Conservation (phyloP, 2,113 vertebrate species). For the Himantopus leucocephalus region DNA sequence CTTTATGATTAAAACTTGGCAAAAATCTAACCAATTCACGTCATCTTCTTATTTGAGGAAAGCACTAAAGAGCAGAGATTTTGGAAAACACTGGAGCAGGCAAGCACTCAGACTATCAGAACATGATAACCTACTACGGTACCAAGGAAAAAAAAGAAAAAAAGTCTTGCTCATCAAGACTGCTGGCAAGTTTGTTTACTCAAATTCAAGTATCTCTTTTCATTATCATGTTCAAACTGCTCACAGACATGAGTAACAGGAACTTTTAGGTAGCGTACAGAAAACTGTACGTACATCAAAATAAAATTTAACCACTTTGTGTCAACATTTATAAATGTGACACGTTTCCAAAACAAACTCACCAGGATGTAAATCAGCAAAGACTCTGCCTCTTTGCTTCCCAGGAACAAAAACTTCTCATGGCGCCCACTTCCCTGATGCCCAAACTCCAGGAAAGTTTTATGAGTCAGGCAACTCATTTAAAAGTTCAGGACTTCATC, state of each 20-base stretch:
- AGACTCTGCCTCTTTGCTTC: neutral
- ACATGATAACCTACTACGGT: neutral
- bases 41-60: neutral
- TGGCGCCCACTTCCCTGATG: accelerated
- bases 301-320: neutral
- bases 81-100: neutral
- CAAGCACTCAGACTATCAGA: neutral
- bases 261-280: neutral
- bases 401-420: neutral
- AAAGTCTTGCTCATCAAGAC: neutral
- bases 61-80: neutral
- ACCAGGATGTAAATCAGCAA: neutral
- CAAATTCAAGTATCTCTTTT: neutral
- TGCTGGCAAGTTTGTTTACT: neutral
- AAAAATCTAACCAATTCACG: neutral
- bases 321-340: neutral
- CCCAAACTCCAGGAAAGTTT: neutral
- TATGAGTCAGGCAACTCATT: neutral
- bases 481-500: neutral
- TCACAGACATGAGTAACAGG: neutral
- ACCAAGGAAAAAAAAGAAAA: neutral
- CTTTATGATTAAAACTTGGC: neutral
- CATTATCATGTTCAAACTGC: neutral
- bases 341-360: neutral
- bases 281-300: neutral